Evolutionary conservation across 2,113 vertebrate genomes (phyloP).

Genomic region (Recurvirostra avosetta): DNA sequence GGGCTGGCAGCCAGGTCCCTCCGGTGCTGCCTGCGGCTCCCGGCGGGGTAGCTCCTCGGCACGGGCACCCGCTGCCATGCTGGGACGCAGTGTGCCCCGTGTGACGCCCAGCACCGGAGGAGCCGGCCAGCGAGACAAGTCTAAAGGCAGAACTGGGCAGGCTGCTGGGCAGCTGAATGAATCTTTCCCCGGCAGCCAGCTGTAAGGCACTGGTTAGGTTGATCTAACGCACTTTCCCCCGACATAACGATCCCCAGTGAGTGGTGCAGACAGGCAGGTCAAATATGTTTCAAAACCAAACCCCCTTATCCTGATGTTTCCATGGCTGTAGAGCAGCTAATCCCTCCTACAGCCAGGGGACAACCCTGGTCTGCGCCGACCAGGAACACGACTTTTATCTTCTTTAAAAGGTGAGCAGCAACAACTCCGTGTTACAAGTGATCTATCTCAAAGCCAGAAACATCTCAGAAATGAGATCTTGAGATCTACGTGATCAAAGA

Average conservation of each 20-base stretch:
- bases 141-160: not conserved
- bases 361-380: not conserved
- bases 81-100: fast-evolving
- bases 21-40: not conserved
- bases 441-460: not conserved
- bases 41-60: fast-evolving
- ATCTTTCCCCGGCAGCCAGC: not conserved
- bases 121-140: fast-evolving
- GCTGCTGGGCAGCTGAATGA: not conserved
- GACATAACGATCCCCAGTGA: not conserved
- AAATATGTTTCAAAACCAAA: not conserved
- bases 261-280: not conserved
- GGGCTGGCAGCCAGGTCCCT: not conserved
- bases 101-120: not conserved
- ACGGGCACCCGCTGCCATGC: fast-evolving
- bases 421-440: not conserved
- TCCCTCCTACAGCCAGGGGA: not conserved
- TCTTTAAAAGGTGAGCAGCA: not conserved
- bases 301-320: not conserved
- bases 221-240: not conserved
- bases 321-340: not conserved
- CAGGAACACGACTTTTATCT: not conserved
- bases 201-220: not conserved
- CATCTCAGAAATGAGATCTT: not conserved
- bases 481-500: not conserved